Evolutionary conservation across 1,140 invertebrate species (phyloP), one percentile per base, ranked within the genome.

Genomic region (Diprion similis): DNA sequence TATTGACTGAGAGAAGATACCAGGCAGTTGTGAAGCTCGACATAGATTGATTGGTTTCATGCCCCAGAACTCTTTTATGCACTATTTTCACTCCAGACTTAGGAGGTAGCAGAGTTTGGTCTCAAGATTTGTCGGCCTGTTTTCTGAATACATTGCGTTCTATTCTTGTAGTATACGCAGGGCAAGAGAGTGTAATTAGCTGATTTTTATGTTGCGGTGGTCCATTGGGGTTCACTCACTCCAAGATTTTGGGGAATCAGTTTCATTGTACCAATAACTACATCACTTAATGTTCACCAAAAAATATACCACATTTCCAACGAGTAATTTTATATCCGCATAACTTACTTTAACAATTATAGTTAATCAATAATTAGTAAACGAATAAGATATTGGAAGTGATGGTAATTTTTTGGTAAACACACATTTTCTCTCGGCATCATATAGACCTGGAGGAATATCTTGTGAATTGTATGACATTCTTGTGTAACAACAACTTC

Each of bases 401-500:
- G 13, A 37, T 59, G 64, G 15, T 67, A 8, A 77, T 78, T 81
- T 73, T 85, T 84, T 86, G 82, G 80, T 83, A 83, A 84, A 82
- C 83, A 13, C 51, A 82, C 82, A 84, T 81, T 82, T 80, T 76
- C 80, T 84, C 78, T 85, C 76, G 78, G 77, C 81, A 83, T 4
- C 24, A 59, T 75, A 76, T 81, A 83, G 79, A 84, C 84, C 76
- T 84, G 80, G 81, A 84, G 77, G 79, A 80, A 83, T 75, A 81
- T 80, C 84, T 76, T 86, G 80, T 81, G 79, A 78, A 86, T 85
- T 87, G 79, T 87, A 83, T 83, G 82, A 86, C 76, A 83, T 77
- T 85, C 82, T 83, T 87, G 86, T 86, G 84, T 87, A 86, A 86
- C 81, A 80, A 80, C 80, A 78, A 83, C 78, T 78, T 85, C 80